Evolutionary conservation across 2,113 vertebrate genomes (phyloP).

Genomic region (Macroglossus sobrinus): DNA sequence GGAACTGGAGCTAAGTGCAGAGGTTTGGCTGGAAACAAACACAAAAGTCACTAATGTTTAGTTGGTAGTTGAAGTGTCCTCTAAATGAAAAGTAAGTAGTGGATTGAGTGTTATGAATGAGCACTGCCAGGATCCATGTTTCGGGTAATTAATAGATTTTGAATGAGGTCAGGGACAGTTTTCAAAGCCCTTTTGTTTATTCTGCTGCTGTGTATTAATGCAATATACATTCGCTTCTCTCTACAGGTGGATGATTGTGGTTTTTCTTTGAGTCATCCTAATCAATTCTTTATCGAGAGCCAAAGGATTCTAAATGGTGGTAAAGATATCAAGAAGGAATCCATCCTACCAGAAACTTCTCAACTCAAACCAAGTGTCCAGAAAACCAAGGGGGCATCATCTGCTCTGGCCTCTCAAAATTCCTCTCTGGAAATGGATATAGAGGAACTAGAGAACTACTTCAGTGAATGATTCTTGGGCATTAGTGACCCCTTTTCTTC

Average conservation of each 20-base stretch:
- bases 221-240: constrained; percentile 29
- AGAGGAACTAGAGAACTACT: constrained; percentile 89
- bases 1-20: too few relatives aligned
- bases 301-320: constrained; percentile 81
- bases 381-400: constrained; percentile 57
- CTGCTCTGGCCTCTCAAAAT: constrained; percentile 58
- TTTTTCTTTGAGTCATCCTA: constrained; percentile 96
- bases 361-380: constrained; percentile 77
- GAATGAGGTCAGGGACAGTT: neutral
- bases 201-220: neutral
- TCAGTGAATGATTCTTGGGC: constrained; percentile 72
- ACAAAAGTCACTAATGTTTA: neutral
- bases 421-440: constrained; percentile 80
- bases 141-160: neutral
- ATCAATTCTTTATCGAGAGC: constrained; percentile 98
- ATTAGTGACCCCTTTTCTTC: neutral
- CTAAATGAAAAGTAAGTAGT: neutral
- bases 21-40: neutral
- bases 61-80: neutral
- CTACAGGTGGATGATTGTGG: constrained; percentile 89
- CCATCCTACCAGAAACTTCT: constrained; percentile 75
- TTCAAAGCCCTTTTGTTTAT: neutral
- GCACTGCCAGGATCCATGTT: neutral
- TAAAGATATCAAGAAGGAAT: constrained; percentile 90
- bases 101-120: neutral